Evolutionary conservation across 2,888 invertebrate species (phyloP).

Genomic region (Rhabditophanes sp.): DNA sequence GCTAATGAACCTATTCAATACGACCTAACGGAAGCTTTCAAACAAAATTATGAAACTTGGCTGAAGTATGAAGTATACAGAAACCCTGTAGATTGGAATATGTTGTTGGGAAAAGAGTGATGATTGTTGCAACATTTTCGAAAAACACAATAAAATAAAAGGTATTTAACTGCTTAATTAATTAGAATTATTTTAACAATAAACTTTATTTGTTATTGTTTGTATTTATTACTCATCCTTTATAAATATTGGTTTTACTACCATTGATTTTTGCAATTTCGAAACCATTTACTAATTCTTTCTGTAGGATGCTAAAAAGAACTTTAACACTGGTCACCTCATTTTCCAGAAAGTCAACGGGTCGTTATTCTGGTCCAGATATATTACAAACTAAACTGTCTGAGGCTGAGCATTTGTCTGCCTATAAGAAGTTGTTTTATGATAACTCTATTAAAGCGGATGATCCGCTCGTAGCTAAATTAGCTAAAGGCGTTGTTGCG

Average conservation of each 20-base stretch:
- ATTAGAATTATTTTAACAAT: no score
- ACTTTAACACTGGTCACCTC: neutral
- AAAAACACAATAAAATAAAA: no score
- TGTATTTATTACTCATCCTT: no score
- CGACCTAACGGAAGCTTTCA: constrained; percentile 46
- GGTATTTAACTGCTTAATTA: no score
- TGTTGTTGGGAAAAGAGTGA: constrained; percentile 42
- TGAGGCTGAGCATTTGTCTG: constrained; percentile 1
- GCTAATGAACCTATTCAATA: no score
- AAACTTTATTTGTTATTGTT: no score
- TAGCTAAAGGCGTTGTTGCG: constrained; percentile 14
- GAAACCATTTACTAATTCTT: no score
- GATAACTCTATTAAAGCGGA: constrained; percentile 21
- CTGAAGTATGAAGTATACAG: constrained; percentile 86
- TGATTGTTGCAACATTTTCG: no score
- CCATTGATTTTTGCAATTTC: no score
- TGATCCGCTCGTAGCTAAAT: constrained; percentile 18
- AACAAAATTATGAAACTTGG: constrained; percentile 67
- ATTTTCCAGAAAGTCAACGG: neutral
- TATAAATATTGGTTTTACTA: no score
- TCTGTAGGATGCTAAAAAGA: no score
- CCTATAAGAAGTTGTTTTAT: constrained; percentile 15
- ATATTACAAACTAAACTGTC: neutral
- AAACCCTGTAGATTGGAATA: constrained; percentile 52
- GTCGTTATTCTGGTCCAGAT: neutral